A percentile compares a stretch with the other conserved stretches of the same genome.
These are phyloP conservation scores for Cherax destructor DNA, from an alignment of 1,140 invertebrate genomes.

Conservation along the genomic window DNA sequence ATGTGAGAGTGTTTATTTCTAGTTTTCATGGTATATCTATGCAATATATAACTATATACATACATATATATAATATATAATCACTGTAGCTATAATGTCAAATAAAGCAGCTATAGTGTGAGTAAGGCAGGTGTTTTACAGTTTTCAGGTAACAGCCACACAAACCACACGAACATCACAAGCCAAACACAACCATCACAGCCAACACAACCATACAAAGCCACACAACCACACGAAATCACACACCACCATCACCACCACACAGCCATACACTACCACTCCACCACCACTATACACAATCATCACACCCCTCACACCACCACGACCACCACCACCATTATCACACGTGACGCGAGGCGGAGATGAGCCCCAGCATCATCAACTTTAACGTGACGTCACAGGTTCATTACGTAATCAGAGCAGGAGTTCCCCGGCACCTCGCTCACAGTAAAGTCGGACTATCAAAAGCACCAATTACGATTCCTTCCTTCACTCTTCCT, in stretches of 20 bases:
- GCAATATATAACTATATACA: too few species aligned
- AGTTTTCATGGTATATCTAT: too few species aligned
- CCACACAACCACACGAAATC: neutral
- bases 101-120: too few species aligned
- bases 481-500: constrained; percentile 13
- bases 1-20: too few species aligned
- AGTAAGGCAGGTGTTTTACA: too few species aligned
- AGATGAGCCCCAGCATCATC: constrained; percentile 65
- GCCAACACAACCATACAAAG: neutral
- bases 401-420: constrained; percentile 67
- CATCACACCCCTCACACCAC: neutral
- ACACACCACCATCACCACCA: neutral
- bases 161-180: too few species aligned
- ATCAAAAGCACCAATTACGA: constrained; percentile 33
- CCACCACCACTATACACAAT: too few species aligned
- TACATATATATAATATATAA: too few species aligned
- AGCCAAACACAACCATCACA: too few species aligned
- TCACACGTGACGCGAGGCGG: constrained; percentile 32
- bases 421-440: constrained; percentile 42
- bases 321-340: neutral
- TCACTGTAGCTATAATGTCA: too few species aligned
- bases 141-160: too few species aligned
- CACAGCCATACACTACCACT: neutral
- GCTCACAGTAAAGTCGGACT: constrained; percentile 38
- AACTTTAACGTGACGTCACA: constrained; percentile 66